A percentile compares a stretch with the other conserved stretches of the same genome.
Conservation (phyloP, 2,113 vertebrate species). For the Tetraodon nigroviridis region DNA sequence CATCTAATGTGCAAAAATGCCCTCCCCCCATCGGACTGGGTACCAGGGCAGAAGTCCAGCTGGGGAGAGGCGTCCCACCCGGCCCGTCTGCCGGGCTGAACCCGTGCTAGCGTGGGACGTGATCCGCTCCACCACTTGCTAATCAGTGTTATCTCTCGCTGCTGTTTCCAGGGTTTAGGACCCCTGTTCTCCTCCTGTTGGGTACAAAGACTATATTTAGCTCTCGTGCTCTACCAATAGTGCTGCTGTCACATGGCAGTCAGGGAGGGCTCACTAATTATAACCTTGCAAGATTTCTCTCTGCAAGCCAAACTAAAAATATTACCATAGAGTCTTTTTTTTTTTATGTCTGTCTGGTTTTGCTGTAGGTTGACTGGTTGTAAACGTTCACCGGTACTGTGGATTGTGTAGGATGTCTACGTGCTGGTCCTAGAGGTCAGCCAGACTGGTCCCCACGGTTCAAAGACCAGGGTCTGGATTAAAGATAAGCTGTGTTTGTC, state of each 20-base stretch:
- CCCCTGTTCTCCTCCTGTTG: constrained; percentile 21
- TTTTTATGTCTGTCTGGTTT: no score
- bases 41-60: constrained; percentile 14
- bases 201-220: constrained; percentile 58
- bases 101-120: constrained; percentile 25
- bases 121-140: constrained; percentile 22
- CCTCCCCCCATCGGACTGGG: constrained; percentile 28
- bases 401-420: no score
- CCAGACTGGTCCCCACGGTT: no score
- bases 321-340: constrained; percentile 11
- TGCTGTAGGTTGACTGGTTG: no score
- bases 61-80: constrained; percentile 31
- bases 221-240: constrained; percentile 58
- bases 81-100: constrained; percentile 22
- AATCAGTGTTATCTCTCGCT: constrained; percentile 39
- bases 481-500: no score
- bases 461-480: no score
- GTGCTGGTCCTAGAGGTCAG: no score
- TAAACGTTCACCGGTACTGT: no score
- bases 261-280: constrained; percentile 68
- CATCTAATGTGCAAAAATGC: constrained; percentile 19
- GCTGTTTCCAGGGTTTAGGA: constrained; percentile 13
- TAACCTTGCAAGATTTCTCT: constrained; percentile 56
- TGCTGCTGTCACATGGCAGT: constrained; percentile 67
- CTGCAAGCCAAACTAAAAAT: constrained; percentile 65